Base-by-base conservation (phyloP, 2,113 vertebrate species). In the Poecile atricapillus region DNA sequence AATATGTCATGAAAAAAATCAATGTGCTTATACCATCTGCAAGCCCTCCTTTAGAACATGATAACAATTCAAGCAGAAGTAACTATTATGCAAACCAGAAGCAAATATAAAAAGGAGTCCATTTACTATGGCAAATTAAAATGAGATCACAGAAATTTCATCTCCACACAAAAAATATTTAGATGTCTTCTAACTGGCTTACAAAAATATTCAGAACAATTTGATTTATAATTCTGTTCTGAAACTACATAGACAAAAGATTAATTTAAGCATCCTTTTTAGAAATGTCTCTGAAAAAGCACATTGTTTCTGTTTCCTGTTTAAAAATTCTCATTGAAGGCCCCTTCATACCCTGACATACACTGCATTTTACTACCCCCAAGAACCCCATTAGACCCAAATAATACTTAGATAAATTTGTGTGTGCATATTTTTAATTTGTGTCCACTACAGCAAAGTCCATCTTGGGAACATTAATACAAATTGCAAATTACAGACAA, bases 121-220 rank as follows among this genome's bases (percentile, higher is more conserved):
- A 93, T 97, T 97, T 96, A 88, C 86, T 85, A 95, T 60, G 69
- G 85, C 78, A 98, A 98, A 98, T 97, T 97, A 97, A 97, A 97
- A 97, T 91, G 84, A 80, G 94, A 96, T 95, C 21, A 64, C 33
- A 94, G 65, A 93, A 47, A 95, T 93, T 96, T 96, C 33, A 86
- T 80, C 79, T 85, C 53, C 86, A 95, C 62, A 85, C 71, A 97
- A 95, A 89, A 96, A 95, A 85, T 97, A 97, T 95, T 97, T 94
- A 89, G 39, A 46, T 56, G 47, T 80, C 73, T 96, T 97, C 95
- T 73, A 76, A 69, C 53, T 87, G 63, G 86, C 62, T 78, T 95
- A 93, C 58, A 93, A 69, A 92, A 87, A 39, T 63, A 93, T 62
- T 79, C 20, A 68, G 79, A 92, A 81, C 30, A n/a, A 93, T 90